Conservation (phyloP, 2,113 vertebrate species). For the Regulus satrapa region DNA sequence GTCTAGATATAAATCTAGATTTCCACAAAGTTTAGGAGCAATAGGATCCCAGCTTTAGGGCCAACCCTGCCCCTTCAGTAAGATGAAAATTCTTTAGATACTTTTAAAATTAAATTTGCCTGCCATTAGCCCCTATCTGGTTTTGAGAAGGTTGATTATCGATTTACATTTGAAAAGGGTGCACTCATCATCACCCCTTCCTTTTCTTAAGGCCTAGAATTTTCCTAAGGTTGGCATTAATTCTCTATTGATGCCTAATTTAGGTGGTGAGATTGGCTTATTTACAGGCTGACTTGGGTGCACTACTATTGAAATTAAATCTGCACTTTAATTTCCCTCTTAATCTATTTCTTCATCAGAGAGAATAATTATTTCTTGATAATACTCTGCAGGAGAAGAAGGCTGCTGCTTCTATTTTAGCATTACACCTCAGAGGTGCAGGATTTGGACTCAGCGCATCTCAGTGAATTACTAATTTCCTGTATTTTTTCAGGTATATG, state of each 20-base stretch:
- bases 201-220: background rate
- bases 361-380: background rate
- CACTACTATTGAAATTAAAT: background rate
- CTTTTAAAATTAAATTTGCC: background rate
- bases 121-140: accelerated
- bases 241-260: background rate
- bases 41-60: background rate
- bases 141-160: background rate
- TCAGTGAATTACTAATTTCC: background rate
- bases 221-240: background rate
- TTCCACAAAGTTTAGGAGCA: background rate
- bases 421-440: background rate
- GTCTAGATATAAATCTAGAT: background rate
- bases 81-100: background rate
- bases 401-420: background rate
- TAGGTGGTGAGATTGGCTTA: constrained; percentile 3
- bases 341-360: constrained; percentile 41
- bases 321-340: constrained; percentile 21
- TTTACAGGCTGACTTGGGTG: background rate
- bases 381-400: background rate
- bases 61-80: background rate
- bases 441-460: background rate
- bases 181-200: background rate
- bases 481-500: background rate
- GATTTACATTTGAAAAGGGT: background rate